Evolutionary conservation across 2,888 invertebrate species (phyloP).

Genomic region (Automeris io): DNA sequence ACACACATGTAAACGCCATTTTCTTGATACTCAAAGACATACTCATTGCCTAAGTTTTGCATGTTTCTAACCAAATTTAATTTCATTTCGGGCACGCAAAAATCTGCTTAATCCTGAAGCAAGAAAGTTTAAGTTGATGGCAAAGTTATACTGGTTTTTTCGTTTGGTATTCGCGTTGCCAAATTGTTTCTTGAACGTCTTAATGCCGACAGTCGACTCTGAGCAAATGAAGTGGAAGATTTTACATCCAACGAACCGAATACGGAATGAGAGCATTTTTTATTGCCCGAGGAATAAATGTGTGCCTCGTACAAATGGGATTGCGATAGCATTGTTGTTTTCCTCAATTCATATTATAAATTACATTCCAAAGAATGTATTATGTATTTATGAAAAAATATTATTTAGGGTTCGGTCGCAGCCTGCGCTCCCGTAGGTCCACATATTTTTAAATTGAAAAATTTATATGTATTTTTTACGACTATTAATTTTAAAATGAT

Average conservation of each 20-base stretch:
- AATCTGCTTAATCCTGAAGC: background rate
- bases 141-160: conserved; percentile 8
- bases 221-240: conserved; percentile 25
- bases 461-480: too few relatives aligned
- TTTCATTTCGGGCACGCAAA: background rate
- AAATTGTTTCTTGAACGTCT: conserved; percentile 30
- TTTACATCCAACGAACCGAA: conserved; percentile 18
- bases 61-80: conserved; percentile 10
- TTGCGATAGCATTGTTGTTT: conserved; percentile 6
- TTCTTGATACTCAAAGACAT: conserved; percentile 1
- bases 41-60: conserved; percentile 15
- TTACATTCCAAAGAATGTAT: too few relatives aligned
- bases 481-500: too few relatives aligned
- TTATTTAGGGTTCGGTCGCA: too few relatives aligned
- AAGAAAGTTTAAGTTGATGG: conserved; percentile 2
- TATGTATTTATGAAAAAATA: too few relatives aligned
- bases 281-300: conserved; percentile 12
- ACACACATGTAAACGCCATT: conserved; percentile 8
- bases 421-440: too few relatives aligned
- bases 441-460: too few relatives aligned
- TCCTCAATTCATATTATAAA: background rate
- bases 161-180: conserved; percentile 20
- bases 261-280: conserved; percentile 15
- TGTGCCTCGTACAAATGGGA: conserved; percentile 3
- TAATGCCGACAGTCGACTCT: conserved; percentile 21